Conservation (phyloP, 2,888 invertebrate genomes). For the Sarcophaga caerulescens region DNA sequence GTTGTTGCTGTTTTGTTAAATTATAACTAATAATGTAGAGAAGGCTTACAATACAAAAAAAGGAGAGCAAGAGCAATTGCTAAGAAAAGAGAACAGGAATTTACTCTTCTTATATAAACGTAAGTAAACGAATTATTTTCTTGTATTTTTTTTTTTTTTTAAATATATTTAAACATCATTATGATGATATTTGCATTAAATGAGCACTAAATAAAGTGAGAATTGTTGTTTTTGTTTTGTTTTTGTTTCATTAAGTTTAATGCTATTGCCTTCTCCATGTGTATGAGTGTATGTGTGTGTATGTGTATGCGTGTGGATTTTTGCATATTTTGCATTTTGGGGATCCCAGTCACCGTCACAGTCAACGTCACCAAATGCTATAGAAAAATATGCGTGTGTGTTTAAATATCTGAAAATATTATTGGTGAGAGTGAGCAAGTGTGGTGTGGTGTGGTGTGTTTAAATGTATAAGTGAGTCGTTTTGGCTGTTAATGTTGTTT, state of each 20-base stretch:
- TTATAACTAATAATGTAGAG: constrained; percentile 50
- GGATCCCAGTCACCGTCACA: constrained; percentile 55
- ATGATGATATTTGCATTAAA: constrained; percentile 35
- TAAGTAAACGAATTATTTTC: neutral
- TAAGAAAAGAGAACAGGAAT: constrained; percentile 28
- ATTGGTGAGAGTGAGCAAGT: constrained; percentile 18
- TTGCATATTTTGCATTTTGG: constrained; percentile 68
- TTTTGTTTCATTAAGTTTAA: constrained; percentile 11
- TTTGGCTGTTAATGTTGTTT: constrained; percentile 65
- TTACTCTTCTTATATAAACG: constrained; percentile 15
- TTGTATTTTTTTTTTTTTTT: constrained; percentile 10
- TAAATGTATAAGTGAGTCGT: constrained; percentile 53
- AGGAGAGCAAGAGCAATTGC: neutral
- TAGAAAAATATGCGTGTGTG: constrained; percentile 5
- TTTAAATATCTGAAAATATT: neutral
- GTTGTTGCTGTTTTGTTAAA: constrained; percentile 58
- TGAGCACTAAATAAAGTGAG: constrained; percentile 39
- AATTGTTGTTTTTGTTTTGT: constrained; percentile 19
- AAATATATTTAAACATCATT: constrained; percentile 59
- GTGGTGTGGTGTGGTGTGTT: constrained; percentile 18
- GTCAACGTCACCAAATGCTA: constrained; percentile 32
- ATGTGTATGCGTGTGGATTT: constrained; percentile 38
- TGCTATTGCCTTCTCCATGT: neutral
- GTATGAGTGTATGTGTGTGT: constrained; percentile 22
- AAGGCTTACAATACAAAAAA: neutral